phyloP scores from a whole-genome alignment of 2,113 vertebrate species.

The Mormoops blainvillei region DNA sequence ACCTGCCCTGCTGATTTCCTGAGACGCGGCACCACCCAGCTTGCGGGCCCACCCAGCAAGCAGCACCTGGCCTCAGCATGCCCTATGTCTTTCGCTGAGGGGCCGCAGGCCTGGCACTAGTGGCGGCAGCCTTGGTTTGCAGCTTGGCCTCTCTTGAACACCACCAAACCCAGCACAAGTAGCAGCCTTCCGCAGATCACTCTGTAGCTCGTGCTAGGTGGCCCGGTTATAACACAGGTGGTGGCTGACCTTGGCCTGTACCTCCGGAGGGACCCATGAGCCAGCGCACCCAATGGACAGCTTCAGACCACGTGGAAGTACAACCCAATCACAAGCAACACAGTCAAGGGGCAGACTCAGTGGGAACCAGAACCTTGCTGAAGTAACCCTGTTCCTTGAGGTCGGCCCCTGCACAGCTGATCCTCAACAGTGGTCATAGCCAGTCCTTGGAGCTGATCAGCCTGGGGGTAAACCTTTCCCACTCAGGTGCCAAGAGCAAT shows the following conservation, averaged over 20 bases:
- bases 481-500: no score
- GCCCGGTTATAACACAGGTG: no score
- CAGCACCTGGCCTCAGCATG: background rate
- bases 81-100: background rate
- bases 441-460: background rate
- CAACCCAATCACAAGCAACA: background rate
- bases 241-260: background rate
- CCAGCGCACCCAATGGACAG: background rate
- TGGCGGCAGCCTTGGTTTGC: background rate
- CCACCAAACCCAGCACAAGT: background rate
- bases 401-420: background rate
- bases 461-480: background rate
- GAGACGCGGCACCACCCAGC: background rate
- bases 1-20: background rate
- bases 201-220: no score
- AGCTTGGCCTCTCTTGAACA: background rate
- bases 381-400: background rate
- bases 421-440: background rate
- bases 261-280: background rate
- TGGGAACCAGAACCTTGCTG: background rate
- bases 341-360: background rate
- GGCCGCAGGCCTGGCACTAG: background rate
- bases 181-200: background rate
- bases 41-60: background rate
- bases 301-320: background rate